A percentile compares a stretch with the other conserved stretches of the same genome.
phyloP scores from a whole-genome alignment of 2,888 invertebrate genomes.

The Gymnosoma rotundatum region DNA sequence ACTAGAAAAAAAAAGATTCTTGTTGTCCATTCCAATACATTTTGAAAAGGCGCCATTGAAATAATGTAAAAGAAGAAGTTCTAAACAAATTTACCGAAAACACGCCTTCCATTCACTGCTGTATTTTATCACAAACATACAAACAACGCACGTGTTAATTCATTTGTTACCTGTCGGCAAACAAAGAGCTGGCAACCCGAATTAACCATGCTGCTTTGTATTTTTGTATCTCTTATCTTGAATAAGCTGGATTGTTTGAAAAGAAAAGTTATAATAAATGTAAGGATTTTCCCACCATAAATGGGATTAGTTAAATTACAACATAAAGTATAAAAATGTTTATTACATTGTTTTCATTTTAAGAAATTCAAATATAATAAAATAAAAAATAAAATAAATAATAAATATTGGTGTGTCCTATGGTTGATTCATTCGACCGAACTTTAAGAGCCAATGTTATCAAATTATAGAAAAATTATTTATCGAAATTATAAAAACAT shows the following conservation, averaged over 20 bases:
- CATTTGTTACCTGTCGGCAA: slow-evolving; percentile 37
- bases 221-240: slow-evolving; percentile 5
- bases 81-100: slow-evolving; percentile 3
- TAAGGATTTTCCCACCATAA: slow-evolving; percentile 49
- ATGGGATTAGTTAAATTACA: not conserved
- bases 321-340: not conserved
- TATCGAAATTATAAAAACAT: no score
- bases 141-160: slow-evolving; percentile 29
- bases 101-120: slow-evolving; percentile 32
- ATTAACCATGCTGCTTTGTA: not conserved
- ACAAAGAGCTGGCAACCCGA: slow-evolving; percentile 15
- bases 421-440: no score
- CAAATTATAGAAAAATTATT: no score
- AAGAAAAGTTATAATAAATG: slow-evolving; percentile 25
- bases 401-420: no score
- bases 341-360: not conserved
- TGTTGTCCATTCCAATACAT: slow-evolving; percentile 8
- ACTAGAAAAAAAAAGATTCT: not conserved
- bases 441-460: no score
- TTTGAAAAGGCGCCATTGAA: slow-evolving; percentile 12
- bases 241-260: not conserved
- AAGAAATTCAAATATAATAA: not conserved
- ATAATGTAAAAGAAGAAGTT: not conserved
- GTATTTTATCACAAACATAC: not conserved
- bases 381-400: no score